These are phyloP conservation scores for Amiota minor DNA, from an alignment of 2,888 invertebrate species.

Conservation along the genomic window DNA sequence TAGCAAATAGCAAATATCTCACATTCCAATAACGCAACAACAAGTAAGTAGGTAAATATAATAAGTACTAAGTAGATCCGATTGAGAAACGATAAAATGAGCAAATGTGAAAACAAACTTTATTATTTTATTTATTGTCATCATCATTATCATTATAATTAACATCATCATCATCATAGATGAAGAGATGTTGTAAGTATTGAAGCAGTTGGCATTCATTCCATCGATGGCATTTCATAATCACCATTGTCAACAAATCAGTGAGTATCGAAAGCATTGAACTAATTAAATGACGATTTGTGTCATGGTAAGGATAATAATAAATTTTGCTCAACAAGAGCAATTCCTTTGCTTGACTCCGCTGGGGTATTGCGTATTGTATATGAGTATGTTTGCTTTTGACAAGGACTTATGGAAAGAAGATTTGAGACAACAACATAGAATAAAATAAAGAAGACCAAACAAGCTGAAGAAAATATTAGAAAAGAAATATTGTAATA, in stretches of 20 bases:
- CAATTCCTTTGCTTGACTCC: constrained; percentile 38
- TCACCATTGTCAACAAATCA: constrained; percentile 64
- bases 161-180: too few species aligned
- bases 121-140: background rate
- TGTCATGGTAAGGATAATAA: constrained; percentile 69
- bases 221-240: constrained; percentile 21
- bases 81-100: constrained; percentile 4
- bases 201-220: too few species aligned
- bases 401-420: background rate
- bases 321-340: constrained; percentile 39
- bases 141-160: too few species aligned
- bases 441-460: constrained; percentile 47
- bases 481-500: constrained; percentile 23
- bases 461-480: constrained; percentile 6
- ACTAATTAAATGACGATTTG: constrained; percentile 69
- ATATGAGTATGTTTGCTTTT: background rate
- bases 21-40: too few species aligned
- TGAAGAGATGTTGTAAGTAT: too few species aligned
- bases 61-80: too few species aligned
- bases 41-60: too few species aligned
- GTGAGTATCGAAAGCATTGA: constrained; percentile 56
- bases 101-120: constrained; percentile 15
- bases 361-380: background rate
- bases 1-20: too few species aligned
- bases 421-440: constrained; percentile 36